Evolutionary conservation across 2,888 invertebrate genomes (phyloP).

Genomic region (Bimastos eiseni): DNA sequence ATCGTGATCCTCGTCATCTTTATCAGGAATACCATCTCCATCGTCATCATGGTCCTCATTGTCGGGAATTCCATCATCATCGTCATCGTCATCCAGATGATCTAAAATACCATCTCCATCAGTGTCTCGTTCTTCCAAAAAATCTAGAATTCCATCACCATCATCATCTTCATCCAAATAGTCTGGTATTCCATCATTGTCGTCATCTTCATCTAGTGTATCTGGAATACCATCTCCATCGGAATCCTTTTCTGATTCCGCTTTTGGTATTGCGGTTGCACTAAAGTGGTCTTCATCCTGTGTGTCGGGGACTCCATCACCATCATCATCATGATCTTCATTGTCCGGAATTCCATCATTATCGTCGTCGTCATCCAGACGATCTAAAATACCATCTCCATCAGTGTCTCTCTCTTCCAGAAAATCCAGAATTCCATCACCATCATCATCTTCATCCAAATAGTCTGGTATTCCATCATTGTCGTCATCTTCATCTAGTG

Average conservation of each 20-base stretch:
- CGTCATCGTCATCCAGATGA: slow-evolving; percentile 45
- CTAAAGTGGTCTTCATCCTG: slow-evolving; percentile 45
- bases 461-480: slow-evolving; percentile 41
- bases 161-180: slow-evolving; percentile 28
- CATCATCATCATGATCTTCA: slow-evolving; percentile 47
- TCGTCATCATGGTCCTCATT: slow-evolving; percentile 16
- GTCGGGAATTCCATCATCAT: slow-evolving; percentile 9
- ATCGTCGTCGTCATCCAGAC: slow-evolving; percentile 38
- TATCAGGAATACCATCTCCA: slow-evolving; percentile 38
- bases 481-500: slow-evolving; percentile 43
- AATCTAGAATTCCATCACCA: slow-evolving; percentile 41
- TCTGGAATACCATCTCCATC: slow-evolving; percentile 46
- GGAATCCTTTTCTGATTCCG: not conserved
- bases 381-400: slow-evolving; percentile 37
- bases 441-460: slow-evolving; percentile 31
- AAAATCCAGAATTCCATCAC: slow-evolving; percentile 43
- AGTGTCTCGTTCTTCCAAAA: slow-evolving; percentile 47
- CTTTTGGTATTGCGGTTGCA: not conserved
- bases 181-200: slow-evolving; percentile 42
- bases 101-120: slow-evolving; percentile 35
- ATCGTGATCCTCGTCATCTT: slow-evolving; percentile 36
- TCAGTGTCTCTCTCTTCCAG: slow-evolving; percentile 41
- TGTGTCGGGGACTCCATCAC: slow-evolving; percentile 44
- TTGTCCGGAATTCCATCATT: slow-evolving; percentile 52
- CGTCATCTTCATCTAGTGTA: slow-evolving; percentile 36